Percentiles rank a stretch among this genome's conserved stretches.
Conservation (phyloP, 1,140 invertebrate genomes). For the Lasaia peninsularis region DNA sequence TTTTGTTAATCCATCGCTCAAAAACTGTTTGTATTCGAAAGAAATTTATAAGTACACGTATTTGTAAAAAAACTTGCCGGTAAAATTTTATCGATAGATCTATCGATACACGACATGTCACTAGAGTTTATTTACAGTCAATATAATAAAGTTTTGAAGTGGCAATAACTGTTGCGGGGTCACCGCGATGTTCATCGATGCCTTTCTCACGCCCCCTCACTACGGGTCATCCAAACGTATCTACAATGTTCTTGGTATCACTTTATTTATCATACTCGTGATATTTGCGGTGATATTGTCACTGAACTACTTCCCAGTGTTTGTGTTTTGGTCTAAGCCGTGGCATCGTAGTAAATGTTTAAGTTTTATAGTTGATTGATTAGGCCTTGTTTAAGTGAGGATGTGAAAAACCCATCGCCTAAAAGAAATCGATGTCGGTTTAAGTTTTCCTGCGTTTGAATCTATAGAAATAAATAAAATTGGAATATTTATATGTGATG, state of each 20-base stretch:
- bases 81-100: not conserved
- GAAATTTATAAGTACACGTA: too few relatives aligned
- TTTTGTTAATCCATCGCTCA: too few relatives aligned
- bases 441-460: too few relatives aligned
- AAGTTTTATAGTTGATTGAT: too few relatives aligned
- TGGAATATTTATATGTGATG: too few relatives aligned
- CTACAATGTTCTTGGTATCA: not conserved
- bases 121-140: slow-evolving; percentile 5
- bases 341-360: too few relatives aligned
- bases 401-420: too few relatives aligned
- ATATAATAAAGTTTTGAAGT: not conserved
- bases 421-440: too few relatives aligned
- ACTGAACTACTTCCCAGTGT: not conserved
- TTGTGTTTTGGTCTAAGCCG: not conserved
- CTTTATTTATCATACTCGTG: slow-evolving; percentile 1
- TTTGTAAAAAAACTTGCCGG: too few relatives aligned
- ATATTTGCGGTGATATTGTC: not conserved
- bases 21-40: too few relatives aligned
- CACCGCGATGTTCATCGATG: not conserved
- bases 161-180: slow-evolving; percentile 5
- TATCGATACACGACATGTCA: not conserved
- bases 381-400: too few relatives aligned
- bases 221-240: slow-evolving; percentile 7
- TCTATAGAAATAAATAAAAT: too few relatives aligned
- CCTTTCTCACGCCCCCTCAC: not conserved